These are phyloP conservation scores for Criorhina ranunculi DNA, from an alignment of 2,888 invertebrate species.

Conservation along the genomic window DNA sequence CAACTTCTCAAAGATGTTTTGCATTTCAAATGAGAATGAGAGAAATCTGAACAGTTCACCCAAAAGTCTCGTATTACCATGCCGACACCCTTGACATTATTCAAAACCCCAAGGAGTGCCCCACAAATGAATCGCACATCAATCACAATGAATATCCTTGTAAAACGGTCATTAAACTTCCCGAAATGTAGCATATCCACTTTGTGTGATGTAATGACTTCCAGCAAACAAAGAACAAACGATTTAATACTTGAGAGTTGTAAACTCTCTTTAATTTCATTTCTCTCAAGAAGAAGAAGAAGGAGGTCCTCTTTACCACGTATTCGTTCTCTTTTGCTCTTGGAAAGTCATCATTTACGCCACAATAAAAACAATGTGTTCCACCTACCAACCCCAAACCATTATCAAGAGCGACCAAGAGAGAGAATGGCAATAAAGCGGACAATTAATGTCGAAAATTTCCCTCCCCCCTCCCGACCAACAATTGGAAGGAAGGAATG, in stretches of 20 bases:
- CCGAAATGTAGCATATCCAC: conserved; percentile 35
- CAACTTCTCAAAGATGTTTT: not conserved
- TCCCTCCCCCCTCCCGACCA: not conserved
- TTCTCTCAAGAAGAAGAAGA: conserved; percentile 14
- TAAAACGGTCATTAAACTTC: conserved; percentile 59
- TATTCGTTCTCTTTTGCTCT: too few species aligned
- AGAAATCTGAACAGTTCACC: not conserved
- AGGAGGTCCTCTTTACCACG: not conserved
- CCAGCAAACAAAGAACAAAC: conserved; percentile 4
- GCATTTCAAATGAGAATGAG: not conserved
- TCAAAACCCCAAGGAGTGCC: conserved; percentile 30
- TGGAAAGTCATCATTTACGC: conserved; percentile 38
- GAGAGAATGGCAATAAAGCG: conserved; percentile 59
- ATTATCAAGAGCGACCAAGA: not conserved
- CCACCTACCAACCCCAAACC: not conserved
- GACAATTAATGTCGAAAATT: conserved; percentile 68
- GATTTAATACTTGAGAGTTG: conserved; percentile 42
- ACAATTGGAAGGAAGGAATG: not conserved
- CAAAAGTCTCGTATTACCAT: too few species aligned
- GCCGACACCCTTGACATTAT: not conserved
- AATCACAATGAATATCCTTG: conserved; percentile 61
- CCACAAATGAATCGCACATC: conserved; percentile 35
- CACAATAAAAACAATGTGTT: conserved; percentile 47
- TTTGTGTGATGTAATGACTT: conserved; percentile 51
- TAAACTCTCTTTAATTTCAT: conserved; percentile 27